Percentiles rank a stretch among this genome's conserved stretches.
These are phyloP conservation scores for Alitta virens DNA, from an alignment of 2,888 invertebrate species.

Conservation along the genomic window DNA sequence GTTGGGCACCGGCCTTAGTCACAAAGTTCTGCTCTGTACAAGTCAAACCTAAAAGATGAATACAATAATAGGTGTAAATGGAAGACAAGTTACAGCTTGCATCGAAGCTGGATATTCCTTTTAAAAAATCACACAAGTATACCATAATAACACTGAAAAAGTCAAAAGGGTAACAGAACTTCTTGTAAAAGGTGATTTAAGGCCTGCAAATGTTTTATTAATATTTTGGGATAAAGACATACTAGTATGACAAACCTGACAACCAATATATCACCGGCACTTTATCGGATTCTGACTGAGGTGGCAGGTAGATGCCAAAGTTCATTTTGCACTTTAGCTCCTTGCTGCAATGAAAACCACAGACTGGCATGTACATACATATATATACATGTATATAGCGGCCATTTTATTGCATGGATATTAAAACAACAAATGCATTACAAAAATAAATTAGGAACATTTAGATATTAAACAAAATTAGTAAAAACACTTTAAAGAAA, in stretches of 20 bases:
- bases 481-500: no score
- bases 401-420: no score
- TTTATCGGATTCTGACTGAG: conserved; percentile 62
- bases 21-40: conserved; percentile 96
- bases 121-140: no score
- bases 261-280: conserved; percentile 86
- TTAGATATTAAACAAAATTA: no score
- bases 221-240: neutral
- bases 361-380: no score
- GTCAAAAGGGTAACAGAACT: neutral
- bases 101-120: no score
- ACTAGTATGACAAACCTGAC: conserved; percentile 60
- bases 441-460: no score
- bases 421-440: no score
- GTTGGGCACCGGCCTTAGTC: conserved; percentile 91
- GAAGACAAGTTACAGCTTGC: no score
- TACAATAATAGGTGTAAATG: neutral
- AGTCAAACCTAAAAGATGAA: conserved; percentile 74
- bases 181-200: neutral
- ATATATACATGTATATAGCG: no score
- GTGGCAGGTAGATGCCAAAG: conserved; percentile 87
- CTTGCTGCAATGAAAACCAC: conserved; percentile 60
- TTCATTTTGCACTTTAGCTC: conserved; percentile 86
- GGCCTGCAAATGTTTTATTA: neutral
- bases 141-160: no score